phyloP scores from a whole-genome alignment of 2,888 invertebrate species.

The Thymelicus lineola region DNA sequence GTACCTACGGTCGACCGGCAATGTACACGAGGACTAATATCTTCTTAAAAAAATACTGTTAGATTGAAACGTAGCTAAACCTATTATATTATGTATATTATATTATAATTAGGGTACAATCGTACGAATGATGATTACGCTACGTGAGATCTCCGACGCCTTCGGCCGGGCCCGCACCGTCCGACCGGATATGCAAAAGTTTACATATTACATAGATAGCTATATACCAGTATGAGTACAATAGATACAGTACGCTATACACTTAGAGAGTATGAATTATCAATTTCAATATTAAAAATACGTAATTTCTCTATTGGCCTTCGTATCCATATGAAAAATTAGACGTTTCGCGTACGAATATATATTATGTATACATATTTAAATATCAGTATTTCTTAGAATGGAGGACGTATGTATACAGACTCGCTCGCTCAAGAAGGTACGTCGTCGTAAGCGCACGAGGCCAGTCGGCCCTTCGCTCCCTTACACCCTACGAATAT shows the following conservation, averaged over 20 bases:
- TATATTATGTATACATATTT: constrained; percentile 82
- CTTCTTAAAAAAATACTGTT: constrained; percentile 86
- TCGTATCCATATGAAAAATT: constrained; percentile 82
- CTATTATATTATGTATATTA: constrained; percentile 80
- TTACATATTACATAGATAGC: constrained; percentile 52
- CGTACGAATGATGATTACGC: constrained; percentile 81
- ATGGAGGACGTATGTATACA: constrained; percentile 85
- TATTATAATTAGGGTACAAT: constrained; percentile 80
- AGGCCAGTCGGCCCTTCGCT: constrained; percentile 77
- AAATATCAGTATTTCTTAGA: constrained; percentile 81
- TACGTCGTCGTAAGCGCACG: constrained; percentile 84
- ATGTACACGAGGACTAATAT: constrained; percentile 85
- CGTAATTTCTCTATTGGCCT: constrained; percentile 84
- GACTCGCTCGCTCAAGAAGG: constrained; percentile 84
- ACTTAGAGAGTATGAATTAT: constrained; percentile 78
- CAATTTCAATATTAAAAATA: constrained; percentile 85
- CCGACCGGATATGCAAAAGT: constrained; percentile 83
- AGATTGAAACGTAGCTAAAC: constrained; percentile 84
- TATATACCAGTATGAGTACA: constrained; percentile 55
- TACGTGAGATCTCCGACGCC: constrained; percentile 84
- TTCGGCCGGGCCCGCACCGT: constrained; percentile 76
- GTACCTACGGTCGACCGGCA: constrained; percentile 65
- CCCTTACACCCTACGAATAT: constrained; percentile 79
- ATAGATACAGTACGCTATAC: constrained; percentile 75
- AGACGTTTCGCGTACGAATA: constrained; percentile 83